Base-by-base conservation (phyloP, 2,113 vertebrate genomes). In the Eptatretus burgeri region DNA sequence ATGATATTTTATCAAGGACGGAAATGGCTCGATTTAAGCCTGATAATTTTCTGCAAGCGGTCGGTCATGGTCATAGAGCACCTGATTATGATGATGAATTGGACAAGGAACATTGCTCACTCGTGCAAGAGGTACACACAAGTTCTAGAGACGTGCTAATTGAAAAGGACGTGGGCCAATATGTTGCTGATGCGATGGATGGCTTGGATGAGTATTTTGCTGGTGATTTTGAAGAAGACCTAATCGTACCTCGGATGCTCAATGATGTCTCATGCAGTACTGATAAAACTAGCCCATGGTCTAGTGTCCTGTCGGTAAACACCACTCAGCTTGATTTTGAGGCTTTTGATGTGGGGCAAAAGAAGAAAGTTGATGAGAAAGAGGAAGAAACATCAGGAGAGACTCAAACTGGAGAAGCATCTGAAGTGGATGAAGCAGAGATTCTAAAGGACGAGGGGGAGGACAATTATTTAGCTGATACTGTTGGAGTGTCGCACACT, bases 261-360 rank as follows among this genome's bases (percentile, higher is more conserved):
- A 98, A 95, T 12, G 89, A 98, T 65, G 67, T 93, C 49, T 88
- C 79, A 0, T 78, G 78, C 1, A 1, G 79, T 52, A 93, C 83
- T 0, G 87, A 88, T 67, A 80, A 69, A 74, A 95, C 81, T 14
- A 94, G 84, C 53, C 84, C 87, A 14, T 91, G 85, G 91, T 89
- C 85, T 69, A 93, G 87, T 65, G 64, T 84, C 20, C 0, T 80
- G 13, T 91, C 87, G 3, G 85, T 86, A 51, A 68, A 51, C 3
- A 81, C 75, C 74, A 17, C 56, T 19, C 56, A 60, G 9, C n/a
- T 12, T 60, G n/a, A 60, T 60, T 41, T 41, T 41, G 27, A 41
- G 27, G 27, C 3, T 41, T 67, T 64, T 13, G 69, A 66, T 51
- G 71, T 74, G 62, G 71, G 71, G 49, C 75, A 73, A 66, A 74